Base-by-base conservation (phyloP, 2,888 invertebrate species). In the Campoplex capitator region DNA sequence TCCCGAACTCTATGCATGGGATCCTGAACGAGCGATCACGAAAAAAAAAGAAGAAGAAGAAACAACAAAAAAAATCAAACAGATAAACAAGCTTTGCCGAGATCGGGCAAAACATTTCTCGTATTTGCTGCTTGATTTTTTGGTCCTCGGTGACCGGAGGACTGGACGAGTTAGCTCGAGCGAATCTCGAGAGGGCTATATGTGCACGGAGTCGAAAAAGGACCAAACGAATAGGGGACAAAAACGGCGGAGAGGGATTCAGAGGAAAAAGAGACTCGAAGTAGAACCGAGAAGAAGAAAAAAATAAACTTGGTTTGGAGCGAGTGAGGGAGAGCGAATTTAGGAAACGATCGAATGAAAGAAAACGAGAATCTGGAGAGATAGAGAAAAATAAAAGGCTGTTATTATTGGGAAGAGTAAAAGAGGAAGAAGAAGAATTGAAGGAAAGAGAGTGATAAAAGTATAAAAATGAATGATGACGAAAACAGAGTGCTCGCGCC, bases 191-290 rank as follows among this genome's bases (percentile, higher is more conserved):
- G 73, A 62, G 62, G 48, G 71, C 62, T 42, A 51, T 68, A 45
- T 28, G 78, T 32, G 18, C 85, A 83, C 62, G 54, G 78, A 45
- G 51, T 70, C 42, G 35, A 71, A 83, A 83, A 45, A 48, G 16
- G 58, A 51, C 18, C 2, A 67, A 42, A 45, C 73, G 68, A 81
- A 68, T 70, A 54, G 75, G 85, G 74, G 56, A 78, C 38, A 85
- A 74, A 85, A 73, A 84, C 54, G 73, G 88, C 88, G 86, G 79
- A 68, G n/a, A 79, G 71, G 78, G 68, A 62, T 32, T 62, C 38
- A 51, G 16, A 62, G 28, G 7, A n/a, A 54, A 51, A 23, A 70
- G 56, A 42, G 18, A 32, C 32, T 58, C 45, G 42, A 45, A 28
- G 62, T 11, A 32, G 45, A 23, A 28, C 7, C 77, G 74, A 83